Base-by-base conservation (phyloP, 1,140 invertebrate genomes). In the Anastatus disparis region DNA sequence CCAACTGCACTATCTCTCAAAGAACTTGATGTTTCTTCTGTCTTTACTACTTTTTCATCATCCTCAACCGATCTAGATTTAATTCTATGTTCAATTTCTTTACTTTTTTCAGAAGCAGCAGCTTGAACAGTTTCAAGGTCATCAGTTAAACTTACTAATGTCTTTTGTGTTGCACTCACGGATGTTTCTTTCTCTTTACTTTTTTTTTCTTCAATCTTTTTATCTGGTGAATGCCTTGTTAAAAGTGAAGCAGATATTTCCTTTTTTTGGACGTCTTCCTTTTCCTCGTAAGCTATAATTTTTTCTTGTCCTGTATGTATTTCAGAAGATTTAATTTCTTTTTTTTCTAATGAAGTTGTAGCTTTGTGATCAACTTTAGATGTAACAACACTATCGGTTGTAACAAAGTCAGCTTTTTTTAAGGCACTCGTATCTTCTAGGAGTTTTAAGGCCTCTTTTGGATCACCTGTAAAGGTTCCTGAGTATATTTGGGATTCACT, bases 311-410 rank as follows among this genome's bases (percentile, higher is more conserved):
- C 82, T 17, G 66, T 78, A 1, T 65, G 78, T 12, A 81, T 77
- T 46, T 85, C 78, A 0, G 81, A 82, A 0, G 81, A 81, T 2
- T 77, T 75, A 1, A 81, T 50, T 53, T 82, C 81, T 22, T 81
- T 85, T 26, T 79, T 80, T 24, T 82, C 81, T 0, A 77, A 42
- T 6, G 58, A 80, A 6, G 73, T 79, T 1, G 76, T 75, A 4
- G 79, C 73, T 27, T 78, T 77, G 4, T 76, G 80, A 35, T 85
- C 82, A 12, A 82, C 48, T 65, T 77, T 84, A 0, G 84, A 86
- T 0, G 79, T 78, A 3, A 44, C 7, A 3, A 81, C 74, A 24
- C 55, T 71, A 10, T 62, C 22, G 0, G 64, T 64, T 2, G 66
- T 77, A 0, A 53, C n/a, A 0, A 75, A 76, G 8, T 81, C 76